Evolutionary conservation across 92 coral and sea anemone genomes (phyloP), one percentile per base, ranked within the genome.

Genomic region (Plumapathes pennacea): DNA sequence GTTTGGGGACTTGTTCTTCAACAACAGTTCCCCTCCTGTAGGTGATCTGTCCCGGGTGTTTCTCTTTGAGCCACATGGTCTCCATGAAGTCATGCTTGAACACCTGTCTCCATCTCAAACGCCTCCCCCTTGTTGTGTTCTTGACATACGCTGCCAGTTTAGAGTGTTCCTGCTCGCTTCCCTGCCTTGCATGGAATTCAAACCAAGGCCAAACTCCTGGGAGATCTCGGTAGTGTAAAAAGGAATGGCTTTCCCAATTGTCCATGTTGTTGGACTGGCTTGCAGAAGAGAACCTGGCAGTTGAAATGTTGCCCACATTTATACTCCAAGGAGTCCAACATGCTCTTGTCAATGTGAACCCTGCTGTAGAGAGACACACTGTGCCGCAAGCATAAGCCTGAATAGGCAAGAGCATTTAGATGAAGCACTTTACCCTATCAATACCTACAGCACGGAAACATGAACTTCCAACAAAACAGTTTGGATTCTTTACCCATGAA

Each of bases 401-500:
- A 44, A 70, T 0, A 70, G 18, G 70, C 60, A 5, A 60, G 71
- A 4, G 41, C 11, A 18, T 10, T 56, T 0, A 69, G n/a, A 24
- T 69, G 77, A n/a, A 27, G 25, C 23, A 69, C 45, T 33, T 17
- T 69, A 12, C 67, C 32, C 5, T 59, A n/a, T n/a, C n/a, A n/a
- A n/a, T n/a, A n/a, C n/a, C n/a, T n/a, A n/a, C n/a, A n/a, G n/a
- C 77, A 69, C 21, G 58, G 2, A 14, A 28, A 32, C 53, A 43
- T 57, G 37, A 69, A 69, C 14, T 69, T 9, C 59, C 77, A 59
- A n/a, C 24, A 42, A 39, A 69, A 58, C 30, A 45, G 4, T 13
- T 69, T 69, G 3, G 70, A 69, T 37, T 69, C 77, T 21, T 69
- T 69, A 14, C 59, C 69, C 19, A 68, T 69, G 23, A 69, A 69